Evolutionary conservation across 2,888 invertebrate genomes (phyloP).

Genomic region (Gastracanthus pulcherrimus): DNA sequence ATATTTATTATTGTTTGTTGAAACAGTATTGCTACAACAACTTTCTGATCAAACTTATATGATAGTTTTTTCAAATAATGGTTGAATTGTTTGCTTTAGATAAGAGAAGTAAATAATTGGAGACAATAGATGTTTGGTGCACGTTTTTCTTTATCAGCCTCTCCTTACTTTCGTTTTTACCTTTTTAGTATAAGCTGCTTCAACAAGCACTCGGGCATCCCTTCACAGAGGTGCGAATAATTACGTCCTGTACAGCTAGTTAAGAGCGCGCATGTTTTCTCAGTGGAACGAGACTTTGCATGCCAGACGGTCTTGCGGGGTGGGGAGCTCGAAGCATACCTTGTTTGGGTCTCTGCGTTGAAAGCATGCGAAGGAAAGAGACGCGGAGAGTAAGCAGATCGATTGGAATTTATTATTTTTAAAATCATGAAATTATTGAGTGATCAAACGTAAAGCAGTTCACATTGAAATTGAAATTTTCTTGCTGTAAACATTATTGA

Average conservation of each 20-base stretch:
- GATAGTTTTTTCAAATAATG: background rate
- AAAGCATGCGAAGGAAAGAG: background rate
- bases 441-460: background rate
- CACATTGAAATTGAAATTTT: background rate
- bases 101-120: background rate
- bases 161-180: background rate
- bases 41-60: background rate
- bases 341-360: conserved; percentile 11
- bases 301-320: conserved; percentile 21
- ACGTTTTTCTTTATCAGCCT: background rate
- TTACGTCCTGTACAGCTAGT: background rate
- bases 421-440: background rate
- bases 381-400: background rate
- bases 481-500: background rate
- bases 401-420: background rate
- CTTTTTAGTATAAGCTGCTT: background rate
- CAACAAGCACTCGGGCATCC: background rate
- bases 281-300: conserved; percentile 43
- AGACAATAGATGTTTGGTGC: background rate
- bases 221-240: conserved; percentile 12
- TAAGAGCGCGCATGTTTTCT: background rate
- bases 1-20: no score
- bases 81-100: background rate
- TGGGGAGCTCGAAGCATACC: conserved; percentile 1
- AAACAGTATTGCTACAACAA: no score